These are phyloP conservation scores for Hedya salicella DNA, from an alignment of 2,888 invertebrate species.

Conservation along the genomic window DNA sequence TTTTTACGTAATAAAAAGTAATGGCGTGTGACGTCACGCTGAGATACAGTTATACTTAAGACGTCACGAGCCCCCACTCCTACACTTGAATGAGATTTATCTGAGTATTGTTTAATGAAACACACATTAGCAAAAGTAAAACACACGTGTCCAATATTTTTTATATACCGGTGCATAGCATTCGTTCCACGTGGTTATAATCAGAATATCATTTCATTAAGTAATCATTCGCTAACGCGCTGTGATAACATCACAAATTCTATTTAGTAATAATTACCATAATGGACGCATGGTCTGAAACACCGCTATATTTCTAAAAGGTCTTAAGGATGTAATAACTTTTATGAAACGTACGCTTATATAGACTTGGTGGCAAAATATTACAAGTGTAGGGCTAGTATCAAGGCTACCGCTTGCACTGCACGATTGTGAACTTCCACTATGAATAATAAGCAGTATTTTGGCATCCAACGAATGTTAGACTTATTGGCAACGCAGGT, in stretches of 20 bases:
- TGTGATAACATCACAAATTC: conserved; percentile 29
- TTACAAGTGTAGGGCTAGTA: conserved; percentile 25
- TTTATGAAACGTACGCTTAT: conserved; percentile 7
- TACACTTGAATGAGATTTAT: too few species aligned
- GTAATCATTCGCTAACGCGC: conserved; percentile 31
- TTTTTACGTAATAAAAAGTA: too few species aligned
- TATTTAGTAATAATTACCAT: conserved; percentile 38
- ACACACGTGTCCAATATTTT: too few species aligned
- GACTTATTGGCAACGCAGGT: conserved; percentile 33
- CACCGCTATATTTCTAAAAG: neutral
- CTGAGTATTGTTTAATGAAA: too few species aligned
- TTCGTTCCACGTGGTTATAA: conserved; percentile 23
- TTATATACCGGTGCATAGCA: neutral
- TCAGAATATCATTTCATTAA: conserved; percentile 28
- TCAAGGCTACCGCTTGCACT: conserved; percentile 22
- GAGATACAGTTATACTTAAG: too few species aligned
- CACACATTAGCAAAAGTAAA: too few species aligned
- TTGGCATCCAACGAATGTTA: neutral
- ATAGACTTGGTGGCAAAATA: neutral
- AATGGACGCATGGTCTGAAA: conserved; percentile 24
- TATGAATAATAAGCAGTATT: neutral
- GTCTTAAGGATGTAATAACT: neutral
- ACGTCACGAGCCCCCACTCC: too few species aligned
- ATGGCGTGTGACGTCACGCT: too few species aligned
- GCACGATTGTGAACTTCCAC: conserved; percentile 2